Percentiles rank a stretch among this genome's conserved stretches.
phyloP scores from a whole-genome alignment of 1,140 invertebrate species.

The Polypedilum pembai region DNA sequence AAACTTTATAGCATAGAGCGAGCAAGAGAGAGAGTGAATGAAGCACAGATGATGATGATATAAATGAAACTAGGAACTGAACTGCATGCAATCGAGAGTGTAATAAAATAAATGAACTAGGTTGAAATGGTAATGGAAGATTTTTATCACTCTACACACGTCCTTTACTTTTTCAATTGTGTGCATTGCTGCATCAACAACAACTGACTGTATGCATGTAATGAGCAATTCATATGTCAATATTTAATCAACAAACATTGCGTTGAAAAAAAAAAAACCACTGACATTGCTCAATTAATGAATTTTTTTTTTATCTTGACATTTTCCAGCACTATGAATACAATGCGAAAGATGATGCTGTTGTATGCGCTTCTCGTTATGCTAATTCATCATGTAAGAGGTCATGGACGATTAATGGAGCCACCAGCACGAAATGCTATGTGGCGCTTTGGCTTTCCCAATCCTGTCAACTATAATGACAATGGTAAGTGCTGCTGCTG shows the following conservation, averaged over 20 bases:
- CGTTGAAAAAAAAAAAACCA: neutral
- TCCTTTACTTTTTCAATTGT: neutral
- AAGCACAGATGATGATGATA: no score
- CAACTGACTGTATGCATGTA: neutral
- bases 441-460: slow-evolving; percentile 89
- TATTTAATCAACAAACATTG: slow-evolving; percentile 9
- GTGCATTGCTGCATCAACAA: neutral
- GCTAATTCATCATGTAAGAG: slow-evolving; percentile 35
- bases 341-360: neutral
- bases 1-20: no score
- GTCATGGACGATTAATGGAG: slow-evolving; percentile 79
- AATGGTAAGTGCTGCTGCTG: slow-evolving; percentile 61
- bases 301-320: neutral
- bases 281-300: neutral
- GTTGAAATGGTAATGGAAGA: no score
- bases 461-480: slow-evolving; percentile 90
- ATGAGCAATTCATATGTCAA: slow-evolving; percentile 6
- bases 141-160: slow-evolving; percentile 4
- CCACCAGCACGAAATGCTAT: slow-evolving; percentile 84
- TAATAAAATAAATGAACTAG: no score
- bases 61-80: no score
- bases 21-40: no score
- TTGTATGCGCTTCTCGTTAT: neutral
- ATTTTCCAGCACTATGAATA: neutral
- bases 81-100: no score